Percentiles rank a stretch among this genome's conserved stretches.
These are phyloP conservation scores for Callosobruchus maculatus DNA, from an alignment of 2,888 invertebrate genomes.

Conservation along the genomic window DNA sequence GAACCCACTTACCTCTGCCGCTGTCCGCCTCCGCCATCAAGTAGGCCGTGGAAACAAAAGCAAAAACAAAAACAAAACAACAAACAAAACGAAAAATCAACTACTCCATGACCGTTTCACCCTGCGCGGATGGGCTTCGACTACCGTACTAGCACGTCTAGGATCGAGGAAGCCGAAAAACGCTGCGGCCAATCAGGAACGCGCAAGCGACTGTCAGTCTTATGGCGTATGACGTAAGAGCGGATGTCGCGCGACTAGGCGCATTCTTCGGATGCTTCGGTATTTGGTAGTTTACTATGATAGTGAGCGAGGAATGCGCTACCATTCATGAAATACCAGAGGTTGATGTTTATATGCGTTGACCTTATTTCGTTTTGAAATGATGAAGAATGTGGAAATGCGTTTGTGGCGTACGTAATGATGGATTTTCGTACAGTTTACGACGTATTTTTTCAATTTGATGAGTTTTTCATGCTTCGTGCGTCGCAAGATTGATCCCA, in stretches of 20 bases:
- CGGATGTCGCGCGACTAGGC: neutral
- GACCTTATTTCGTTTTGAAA: neutral
- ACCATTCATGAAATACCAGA: slow-evolving; percentile 45
- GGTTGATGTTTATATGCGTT: neutral
- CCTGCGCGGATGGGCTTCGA: neutral
- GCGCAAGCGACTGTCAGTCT: slow-evolving; percentile 27
- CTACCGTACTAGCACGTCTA: neutral
- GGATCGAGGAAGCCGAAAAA: slow-evolving; percentile 42
- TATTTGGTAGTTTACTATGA: slow-evolving; percentile 39
- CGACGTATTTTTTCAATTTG: neutral
- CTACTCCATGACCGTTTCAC: neutral
- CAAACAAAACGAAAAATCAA: neutral
- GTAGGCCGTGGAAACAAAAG: neutral
- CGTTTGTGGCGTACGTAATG: neutral
- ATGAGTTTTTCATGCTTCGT: too few relatives aligned
- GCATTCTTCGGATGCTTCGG: slow-evolving; percentile 18
- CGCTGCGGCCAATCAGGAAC: slow-evolving; percentile 38
- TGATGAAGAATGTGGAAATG: neutral
- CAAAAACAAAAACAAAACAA: neutral
- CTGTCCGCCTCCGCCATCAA: neutral
- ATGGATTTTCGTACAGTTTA: neutral
- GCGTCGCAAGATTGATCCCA: too few relatives aligned
- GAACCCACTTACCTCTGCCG: neutral
- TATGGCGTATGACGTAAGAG: slow-evolving; percentile 3
- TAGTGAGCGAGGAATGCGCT: slow-evolving; percentile 33